phyloP scores from a whole-genome alignment of 2,113 vertebrate species.

The Poeciliopsis occidentalis region DNA sequence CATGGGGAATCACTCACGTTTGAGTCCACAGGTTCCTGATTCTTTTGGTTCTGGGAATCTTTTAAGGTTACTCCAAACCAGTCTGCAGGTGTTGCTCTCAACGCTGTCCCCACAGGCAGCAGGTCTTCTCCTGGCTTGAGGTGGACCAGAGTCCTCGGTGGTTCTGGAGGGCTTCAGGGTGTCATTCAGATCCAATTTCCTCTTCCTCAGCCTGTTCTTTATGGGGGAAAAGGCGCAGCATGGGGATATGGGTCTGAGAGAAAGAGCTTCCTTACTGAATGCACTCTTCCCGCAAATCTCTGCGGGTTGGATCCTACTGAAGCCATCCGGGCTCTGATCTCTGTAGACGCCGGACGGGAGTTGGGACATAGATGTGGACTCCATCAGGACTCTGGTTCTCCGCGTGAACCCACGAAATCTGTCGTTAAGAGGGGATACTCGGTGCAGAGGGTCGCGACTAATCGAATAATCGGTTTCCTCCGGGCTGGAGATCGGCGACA shows the following conservation, averaged over 20 bases:
- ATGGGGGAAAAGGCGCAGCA: conserved; percentile 64
- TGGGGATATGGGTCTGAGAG: conserved; percentile 32
- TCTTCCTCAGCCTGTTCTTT: conserved; percentile 54
- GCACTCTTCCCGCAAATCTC: background rate
- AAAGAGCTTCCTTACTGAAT: conserved; percentile 14
- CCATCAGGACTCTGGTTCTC: conserved; percentile 5
- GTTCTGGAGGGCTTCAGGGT: background rate
- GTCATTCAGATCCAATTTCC: conserved; percentile 23
- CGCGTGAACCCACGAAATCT: background rate
- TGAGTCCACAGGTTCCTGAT: conserved; percentile 38
- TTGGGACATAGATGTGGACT: conserved; percentile 24
- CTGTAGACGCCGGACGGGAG: background rate
- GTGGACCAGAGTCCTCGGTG: background rate
- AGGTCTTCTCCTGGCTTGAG: background rate
- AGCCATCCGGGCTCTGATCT: background rate
- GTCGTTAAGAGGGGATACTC: background rate
- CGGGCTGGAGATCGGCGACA: conserved; percentile 72
- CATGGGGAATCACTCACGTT: conserved; percentile 15
- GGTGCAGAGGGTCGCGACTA: background rate
- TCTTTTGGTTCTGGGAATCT: conserved; percentile 19
- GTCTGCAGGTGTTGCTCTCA: background rate
- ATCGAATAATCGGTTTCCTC: conserved; percentile 6
- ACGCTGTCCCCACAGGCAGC: background rate
- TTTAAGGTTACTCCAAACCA: background rate
- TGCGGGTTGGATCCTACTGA: background rate